Base-by-base conservation (phyloP, 2,888 invertebrate species). In the Ectobius pallidus region DNA sequence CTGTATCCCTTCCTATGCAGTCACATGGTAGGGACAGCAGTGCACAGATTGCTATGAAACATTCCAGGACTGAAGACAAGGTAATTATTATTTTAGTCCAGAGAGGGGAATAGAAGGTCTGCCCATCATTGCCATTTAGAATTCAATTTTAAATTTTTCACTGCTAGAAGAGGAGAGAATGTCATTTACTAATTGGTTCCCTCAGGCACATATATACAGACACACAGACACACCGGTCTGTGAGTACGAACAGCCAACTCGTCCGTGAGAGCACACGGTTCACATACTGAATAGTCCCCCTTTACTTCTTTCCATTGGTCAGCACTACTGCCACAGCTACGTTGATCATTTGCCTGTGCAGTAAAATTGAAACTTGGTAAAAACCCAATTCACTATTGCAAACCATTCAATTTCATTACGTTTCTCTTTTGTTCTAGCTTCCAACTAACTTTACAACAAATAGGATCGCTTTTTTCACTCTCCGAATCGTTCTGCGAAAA, bases 121-220 rank as follows among this genome's bases (percentile, higher is more conserved):
- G 16, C 20, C 39, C 63, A 27, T 65, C 65, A 65, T 65, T 44
- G 44, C 42, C 65, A 46, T 27, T 46, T 22, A 27, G 65, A 46
- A 65, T 65, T 65, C 65, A 65, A 65, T 46, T 65, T 65, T 65
- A 65, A 65, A 65, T 65, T 65, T 65, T 65, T 65, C 44, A 65
- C 39, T 63, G 11, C n/a, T n/a, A 27, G 27, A 65, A 14, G 18
- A 18, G 30, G 25, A 18, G 46, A 18, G 27, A 65, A 44, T 65
- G 65, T 65, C 65, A 65, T 65, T 65, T 46, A 46, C 46, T 65
- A 65, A 65, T 65, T 65, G 65, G 46, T 46, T 44, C 27, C 44
- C 27, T 22, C 65, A 27, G 65, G 25, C 16, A 46, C 27, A 11
- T 20, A 22, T 42, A 39, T 39, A 63, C 7, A 16, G 14, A n/a